Evolutionary conservation across 2,113 vertebrate genomes (phyloP), one percentile per base, ranked within the genome.

Genomic region (Glaucidium brasilianum): DNA sequence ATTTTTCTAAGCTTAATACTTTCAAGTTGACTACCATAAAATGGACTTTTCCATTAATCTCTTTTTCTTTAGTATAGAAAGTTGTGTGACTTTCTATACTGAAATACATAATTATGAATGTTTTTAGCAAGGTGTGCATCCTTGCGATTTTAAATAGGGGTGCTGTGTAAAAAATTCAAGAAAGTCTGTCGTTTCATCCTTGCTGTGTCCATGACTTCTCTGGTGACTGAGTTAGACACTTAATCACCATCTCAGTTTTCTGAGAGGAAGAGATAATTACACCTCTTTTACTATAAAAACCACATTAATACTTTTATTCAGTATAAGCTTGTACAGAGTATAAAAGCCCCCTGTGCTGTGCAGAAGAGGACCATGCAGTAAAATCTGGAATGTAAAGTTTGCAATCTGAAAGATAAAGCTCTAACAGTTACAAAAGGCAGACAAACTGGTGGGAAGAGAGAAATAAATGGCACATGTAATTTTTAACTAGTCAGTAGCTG

Each of bases 391-490:
- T 39, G 47, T 29, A 55, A n/a, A 76, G 37, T 30, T 72, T 67
- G 8, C 4, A 15, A 2, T 56, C 25, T 43, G 34, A 72, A 63
- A 49, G 66, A 37, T 27, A 20, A 73, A 9, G 43, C 11, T 80
- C 11, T 23, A 37, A 35, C 14, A 27, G 29, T 15, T 74, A 41
- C 2, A 12, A 35, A 86, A 72, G n/a, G 19, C 35, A 52, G 21
- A 62, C 8, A 4, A 12, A 8, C n/a, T 53, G 47, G 5, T 75
- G 29, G 32, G 53, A 68, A 71, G 56, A 85, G 34, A 15, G 67
- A 34, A 27, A 3, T 68, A 21, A 37, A 7, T 16, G 13, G 2
- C 6, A 3, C 3, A 0, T 12, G 32, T 9, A 23, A 10, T 15
- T 37, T 79, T 50, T 37, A 39, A 10, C 2, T 13, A 26, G 58